Base-by-base conservation (phyloP, 1,140 invertebrate genomes). In the Platyscapa corneri region DNA sequence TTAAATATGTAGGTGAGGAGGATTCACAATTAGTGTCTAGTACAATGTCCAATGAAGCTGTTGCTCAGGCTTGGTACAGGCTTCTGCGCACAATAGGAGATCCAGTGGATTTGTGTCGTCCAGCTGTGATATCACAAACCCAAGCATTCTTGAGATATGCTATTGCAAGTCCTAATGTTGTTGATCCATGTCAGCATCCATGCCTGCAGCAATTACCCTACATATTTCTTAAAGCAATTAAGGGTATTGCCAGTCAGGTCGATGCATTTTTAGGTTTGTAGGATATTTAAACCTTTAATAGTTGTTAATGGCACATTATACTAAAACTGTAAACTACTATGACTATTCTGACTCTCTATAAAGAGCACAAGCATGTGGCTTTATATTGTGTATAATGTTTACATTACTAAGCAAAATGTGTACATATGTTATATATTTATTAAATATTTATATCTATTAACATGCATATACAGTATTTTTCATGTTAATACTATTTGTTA, bases 61-160 rank as follows among this genome's bases (percentile, higher is more conserved):
- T 99, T 27, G 96, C 97, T 60, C 98, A 99, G 94, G 96, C 96
- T 89, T 99, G 98, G 98, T 99, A 98, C 93, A 95, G 98, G 84
- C 96, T 99, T 89, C 93, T 99, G 60, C 97, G 99, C 88, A 97
- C 97, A 56, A 95, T 99, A 86, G 98, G 98, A 37, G 99, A 99
- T 93, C 98, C 98, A 0, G 97, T 98, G 0, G 98, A 98, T 89
- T 94, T 99, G 76, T 98, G 97, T 89, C 95, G 97, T 46, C 97
- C 98, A 0, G 95, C 97, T 87, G 95, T 98, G 64, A 96, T 98
- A 86, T 97, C 96, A 86, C 96, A 97, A 90, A 98, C 97, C 0
- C 97, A 96, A 64, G 96, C 97, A 87, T 98, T 98, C 90, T 91
- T 97, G 18, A 95, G 96, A 91, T 96, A 95, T 89, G 96, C 96